Percentiles rank a stretch among this genome's conserved stretches.
Conservation (phyloP, 2,888 invertebrate genomes). For the Nineta flava region DNA sequence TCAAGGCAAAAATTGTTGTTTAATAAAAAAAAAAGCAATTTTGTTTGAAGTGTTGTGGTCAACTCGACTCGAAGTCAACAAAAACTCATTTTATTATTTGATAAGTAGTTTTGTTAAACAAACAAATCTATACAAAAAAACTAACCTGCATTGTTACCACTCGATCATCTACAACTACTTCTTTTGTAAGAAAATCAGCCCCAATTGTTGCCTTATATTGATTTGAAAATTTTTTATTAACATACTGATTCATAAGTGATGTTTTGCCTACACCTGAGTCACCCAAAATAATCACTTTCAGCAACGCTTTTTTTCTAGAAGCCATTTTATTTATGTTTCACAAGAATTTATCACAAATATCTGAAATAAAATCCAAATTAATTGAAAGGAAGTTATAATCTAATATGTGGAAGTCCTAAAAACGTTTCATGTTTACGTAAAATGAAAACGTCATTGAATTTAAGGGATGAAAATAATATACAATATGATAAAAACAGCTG, state of each 20-base stretch:
- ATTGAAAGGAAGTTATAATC: neutral
- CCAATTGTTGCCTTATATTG: constrained; percentile 99
- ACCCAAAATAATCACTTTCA: constrained; percentile 96
- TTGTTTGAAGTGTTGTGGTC: too few species aligned
- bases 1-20: too few species aligned
- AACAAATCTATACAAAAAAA: neutral
- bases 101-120: too few species aligned
- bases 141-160: constrained; percentile 91
- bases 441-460: neutral
- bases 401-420: too few species aligned
- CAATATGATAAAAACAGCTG: neutral
- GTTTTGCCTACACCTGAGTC: constrained; percentile 99
- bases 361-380: neutral
- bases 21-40: too few species aligned
- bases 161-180: constrained; percentile 96
- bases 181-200: constrained; percentile 98
- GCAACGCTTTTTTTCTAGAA: constrained; percentile 85
- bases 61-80: too few species aligned
- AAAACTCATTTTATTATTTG: too few species aligned
- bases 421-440: neutral
- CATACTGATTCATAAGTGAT: constrained; percentile 99
- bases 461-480: neutral
- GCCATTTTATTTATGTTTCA: constrained; percentile 44
- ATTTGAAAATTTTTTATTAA: constrained; percentile 98
- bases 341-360: neutral